Evolutionary conservation across 2,113 vertebrate species (phyloP).

Genomic region (Dunckerocampus dactyliophorus): DNA sequence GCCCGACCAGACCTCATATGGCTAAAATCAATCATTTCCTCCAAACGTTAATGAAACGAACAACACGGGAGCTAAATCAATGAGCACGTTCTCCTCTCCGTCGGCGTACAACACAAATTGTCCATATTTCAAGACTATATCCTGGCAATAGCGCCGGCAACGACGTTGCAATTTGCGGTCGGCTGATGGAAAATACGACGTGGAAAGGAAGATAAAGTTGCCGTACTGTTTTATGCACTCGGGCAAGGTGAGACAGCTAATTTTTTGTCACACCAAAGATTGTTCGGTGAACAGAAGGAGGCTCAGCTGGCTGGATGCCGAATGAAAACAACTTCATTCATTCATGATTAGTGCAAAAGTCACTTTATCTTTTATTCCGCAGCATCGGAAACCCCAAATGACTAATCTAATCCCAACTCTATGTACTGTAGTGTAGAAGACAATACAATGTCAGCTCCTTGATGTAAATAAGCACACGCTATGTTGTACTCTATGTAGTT

Average conservation of each 20-base stretch:
- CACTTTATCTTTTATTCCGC: slow-evolving; percentile 13
- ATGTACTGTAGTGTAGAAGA: no score
- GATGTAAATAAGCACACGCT: no score
- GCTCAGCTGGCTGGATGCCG: slow-evolving; percentile 12
- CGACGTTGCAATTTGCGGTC: slow-evolving; percentile 3
- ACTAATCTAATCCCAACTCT: no score
- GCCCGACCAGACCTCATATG: slow-evolving; percentile 31
- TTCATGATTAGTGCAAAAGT: slow-evolving; percentile 9
- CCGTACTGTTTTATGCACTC: slow-evolving; percentile 8
- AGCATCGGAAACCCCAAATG: no score
- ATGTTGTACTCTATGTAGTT: no score
- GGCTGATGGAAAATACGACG: not conserved
- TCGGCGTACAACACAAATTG: slow-evolving; percentile 14
- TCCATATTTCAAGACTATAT: slow-evolving; percentile 32
- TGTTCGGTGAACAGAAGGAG: slow-evolving; percentile 2
- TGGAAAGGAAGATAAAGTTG: slow-evolving; percentile 6
- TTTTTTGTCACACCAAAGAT: slow-evolving; percentile 20
- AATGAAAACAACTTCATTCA: slow-evolving; percentile 24
- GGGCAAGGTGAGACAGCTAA: not conserved
- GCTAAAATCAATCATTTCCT: slow-evolving; percentile 53
- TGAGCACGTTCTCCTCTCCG: slow-evolving; percentile 26
- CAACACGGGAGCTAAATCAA: slow-evolving; percentile 45
- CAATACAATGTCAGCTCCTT: no score
- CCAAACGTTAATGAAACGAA: slow-evolving; percentile 56
- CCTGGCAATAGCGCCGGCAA: not conserved